These are phyloP conservation scores for Aviceda subcristata DNA, from an alignment of 2,113 vertebrate genomes.

Conservation along the genomic window DNA sequence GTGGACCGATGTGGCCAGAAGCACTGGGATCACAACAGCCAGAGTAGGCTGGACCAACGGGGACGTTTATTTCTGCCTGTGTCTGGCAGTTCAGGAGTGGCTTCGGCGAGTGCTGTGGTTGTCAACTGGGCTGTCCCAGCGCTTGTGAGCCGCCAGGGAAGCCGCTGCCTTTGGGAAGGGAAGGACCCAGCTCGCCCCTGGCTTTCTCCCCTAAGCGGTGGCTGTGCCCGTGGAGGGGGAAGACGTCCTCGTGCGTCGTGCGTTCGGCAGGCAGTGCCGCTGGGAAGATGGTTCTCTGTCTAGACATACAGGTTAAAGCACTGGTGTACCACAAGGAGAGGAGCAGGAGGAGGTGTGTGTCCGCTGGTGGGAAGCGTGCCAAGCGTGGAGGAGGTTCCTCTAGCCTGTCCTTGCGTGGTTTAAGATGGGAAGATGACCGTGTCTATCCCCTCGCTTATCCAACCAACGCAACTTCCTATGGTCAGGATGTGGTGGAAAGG, in stretches of 20 bases:
- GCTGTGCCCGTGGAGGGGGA: fast-evolving
- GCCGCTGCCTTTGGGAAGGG: neutral
- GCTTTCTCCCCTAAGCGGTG: fast-evolving
- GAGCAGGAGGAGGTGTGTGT: neutral
- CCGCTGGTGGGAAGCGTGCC: fast-evolving
- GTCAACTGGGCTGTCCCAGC: neutral
- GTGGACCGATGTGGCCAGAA: neutral
- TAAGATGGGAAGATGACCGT: neutral
- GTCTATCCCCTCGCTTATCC: neutral
- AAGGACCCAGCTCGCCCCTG: neutral
- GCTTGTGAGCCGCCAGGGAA: neutral
- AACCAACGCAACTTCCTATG: neutral
- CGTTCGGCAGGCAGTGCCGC: fast-evolving
- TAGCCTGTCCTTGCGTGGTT: neutral
- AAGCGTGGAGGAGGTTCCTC: neutral
- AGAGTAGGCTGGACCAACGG: neutral
- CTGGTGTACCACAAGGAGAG: fast-evolving
- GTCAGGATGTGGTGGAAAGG: neutral
- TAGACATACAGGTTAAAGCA: neutral
- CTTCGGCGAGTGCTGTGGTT: neutral
- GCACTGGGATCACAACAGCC: neutral
- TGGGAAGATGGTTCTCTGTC: neutral
- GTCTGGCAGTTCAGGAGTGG: neutral
- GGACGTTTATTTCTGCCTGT: neutral
- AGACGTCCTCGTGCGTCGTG: fast-evolving